Evolutionary conservation across 2,888 invertebrate genomes (phyloP), one percentile per base, ranked within the genome.

Genomic region (Drosophila suboccidentalis): DNA sequence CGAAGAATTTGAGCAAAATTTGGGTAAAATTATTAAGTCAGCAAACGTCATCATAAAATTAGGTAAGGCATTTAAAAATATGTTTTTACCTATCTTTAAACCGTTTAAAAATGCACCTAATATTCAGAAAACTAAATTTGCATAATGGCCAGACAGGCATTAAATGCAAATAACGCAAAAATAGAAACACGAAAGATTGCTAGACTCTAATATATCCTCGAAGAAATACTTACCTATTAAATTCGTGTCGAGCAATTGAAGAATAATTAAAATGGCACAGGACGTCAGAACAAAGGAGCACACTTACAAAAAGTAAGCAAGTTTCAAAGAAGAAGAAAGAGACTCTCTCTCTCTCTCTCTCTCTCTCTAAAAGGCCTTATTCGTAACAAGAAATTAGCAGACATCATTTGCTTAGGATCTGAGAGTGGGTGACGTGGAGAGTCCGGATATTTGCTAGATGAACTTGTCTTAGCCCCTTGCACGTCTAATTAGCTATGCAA

Each of bases 401-500:
- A 43, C 71, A 58, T 44, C 67, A 53, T 75, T 72, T 68, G 73
- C 64, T 73, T 70, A 57, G 75, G 59, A 66, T 44, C 11, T 19
- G 6, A 11, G 29, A n/a, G 64, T 26, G 19, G 32, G 26, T 10
- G 47, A 46, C 32, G 19, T 19, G 26, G 8, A 34, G 26, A 46
- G 43, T 61, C 46, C 64, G 71, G 71, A 77, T 64, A 64, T 60
- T 67, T 77, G 43, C 50, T 41, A 60, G 32, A 41, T 64, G 59
- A 63, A 49, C 53, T 59, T 54, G 38, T 32, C 67, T 54, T 19
- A 19, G 59, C 70, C 34, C 58, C 55, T 68, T 54, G 71, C 53
- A 68, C 61, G 69, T 73, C 71, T 85, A 86, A 86, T 86, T 86
- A 87, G 85, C 78, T 85, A 87, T 87, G 86, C 87, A 82, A 83